Percentiles rank a stretch among this genome's conserved stretches.
Evolutionary conservation across 1,140 invertebrate genomes (phyloP).

Genomic region (Bathynomus jamesi): DNA sequence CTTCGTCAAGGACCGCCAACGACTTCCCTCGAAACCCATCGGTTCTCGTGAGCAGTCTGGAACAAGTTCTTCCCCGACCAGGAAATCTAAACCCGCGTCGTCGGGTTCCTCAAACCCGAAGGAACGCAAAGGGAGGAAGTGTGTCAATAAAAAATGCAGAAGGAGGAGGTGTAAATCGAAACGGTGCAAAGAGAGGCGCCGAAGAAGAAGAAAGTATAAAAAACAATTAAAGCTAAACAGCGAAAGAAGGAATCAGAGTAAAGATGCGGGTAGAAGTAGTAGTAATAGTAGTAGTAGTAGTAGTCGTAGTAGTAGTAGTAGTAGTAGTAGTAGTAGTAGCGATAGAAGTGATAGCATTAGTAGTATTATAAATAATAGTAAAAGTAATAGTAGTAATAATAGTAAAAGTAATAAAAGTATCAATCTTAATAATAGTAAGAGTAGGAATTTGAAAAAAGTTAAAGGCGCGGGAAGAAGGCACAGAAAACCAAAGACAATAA

Average conservation of each 20-base stretch:
- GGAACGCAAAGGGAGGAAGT: neutral
- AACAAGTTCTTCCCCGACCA: too few relatives aligned
- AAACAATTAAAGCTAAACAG: neutral
- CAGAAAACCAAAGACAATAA: too few relatives aligned
- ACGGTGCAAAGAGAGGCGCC: neutral
- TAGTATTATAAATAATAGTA: neutral
- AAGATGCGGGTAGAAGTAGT: neutral
- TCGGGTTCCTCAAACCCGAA: too few relatives aligned
- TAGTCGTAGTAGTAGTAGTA: neutral
- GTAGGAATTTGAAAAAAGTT: neutral
- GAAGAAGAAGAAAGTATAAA: neutral
- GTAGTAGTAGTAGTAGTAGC: neutral
- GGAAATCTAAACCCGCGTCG: too few relatives aligned
- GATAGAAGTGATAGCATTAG: neutral
- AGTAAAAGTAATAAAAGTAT: neutral
- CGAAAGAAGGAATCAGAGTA: neutral
- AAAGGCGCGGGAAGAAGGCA: neutral
- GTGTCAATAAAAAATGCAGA: neutral
- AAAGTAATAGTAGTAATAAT: neutral
- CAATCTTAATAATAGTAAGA: neutral
- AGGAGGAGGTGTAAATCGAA: neutral
- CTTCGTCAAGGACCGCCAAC: neutral
- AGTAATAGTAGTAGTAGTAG: neutral
- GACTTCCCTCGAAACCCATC: too few relatives aligned
- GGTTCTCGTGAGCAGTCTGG: too few relatives aligned